A percentile compares a stretch with the other conserved stretches of the same genome.
These are phyloP conservation scores for Protobothrops mucrosquamatus DNA, from an alignment of 2,113 vertebrate species.

Conservation along the genomic window DNA sequence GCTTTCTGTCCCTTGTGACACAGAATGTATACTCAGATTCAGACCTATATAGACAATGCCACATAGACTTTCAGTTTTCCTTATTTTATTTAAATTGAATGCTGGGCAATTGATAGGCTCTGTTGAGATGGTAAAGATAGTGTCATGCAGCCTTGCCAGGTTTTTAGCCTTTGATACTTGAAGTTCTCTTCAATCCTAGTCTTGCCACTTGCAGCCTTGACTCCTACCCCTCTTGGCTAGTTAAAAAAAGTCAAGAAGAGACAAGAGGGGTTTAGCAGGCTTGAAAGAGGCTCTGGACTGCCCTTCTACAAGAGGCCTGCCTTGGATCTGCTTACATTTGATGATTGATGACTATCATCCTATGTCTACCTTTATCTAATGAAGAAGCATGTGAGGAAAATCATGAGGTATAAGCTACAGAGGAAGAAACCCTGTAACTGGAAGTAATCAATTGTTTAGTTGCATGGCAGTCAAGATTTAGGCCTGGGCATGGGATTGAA, in stretches of 20 bases:
- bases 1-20: background rate
- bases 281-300: background rate
- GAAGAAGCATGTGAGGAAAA: background rate
- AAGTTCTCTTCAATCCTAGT: background rate
- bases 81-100: background rate
- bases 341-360: background rate
- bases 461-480: background rate
- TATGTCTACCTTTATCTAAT: background rate
- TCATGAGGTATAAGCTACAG: background rate
- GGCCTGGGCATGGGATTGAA: background rate
- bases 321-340: background rate
- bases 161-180: background rate
- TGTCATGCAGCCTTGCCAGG: background rate
- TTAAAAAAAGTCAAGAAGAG: background rate
- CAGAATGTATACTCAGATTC: background rate
- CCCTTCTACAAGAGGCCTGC: background rate
- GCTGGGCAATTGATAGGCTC: background rate
- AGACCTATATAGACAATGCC: background rate
- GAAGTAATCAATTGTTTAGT: background rate
- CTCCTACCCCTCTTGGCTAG: background rate
- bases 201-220: background rate
- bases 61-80: background rate
- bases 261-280: background rate
- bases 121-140: background rate
- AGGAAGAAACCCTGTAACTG: background rate